phyloP scores from a whole-genome alignment of 2,888 invertebrate genomes.

The Gerris lacustris region DNA sequence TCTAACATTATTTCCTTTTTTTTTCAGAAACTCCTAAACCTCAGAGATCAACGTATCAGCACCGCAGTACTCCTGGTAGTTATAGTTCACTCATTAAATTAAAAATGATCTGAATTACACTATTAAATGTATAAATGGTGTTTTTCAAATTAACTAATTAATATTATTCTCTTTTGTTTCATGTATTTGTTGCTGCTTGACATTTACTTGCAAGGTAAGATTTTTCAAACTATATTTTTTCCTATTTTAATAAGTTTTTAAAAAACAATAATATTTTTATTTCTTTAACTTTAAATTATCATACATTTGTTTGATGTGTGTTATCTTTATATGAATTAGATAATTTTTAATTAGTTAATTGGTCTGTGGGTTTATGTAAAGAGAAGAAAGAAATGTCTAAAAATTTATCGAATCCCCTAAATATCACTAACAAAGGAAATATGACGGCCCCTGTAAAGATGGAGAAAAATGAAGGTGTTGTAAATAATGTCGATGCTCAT shows the following conservation, averaged over 20 bases:
- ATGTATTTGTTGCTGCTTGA: neutral
- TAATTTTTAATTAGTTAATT: too few species aligned
- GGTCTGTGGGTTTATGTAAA: neutral
- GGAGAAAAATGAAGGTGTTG: too few species aligned
- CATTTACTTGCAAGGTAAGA: conserved; percentile 1
- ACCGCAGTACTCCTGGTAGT: neutral
- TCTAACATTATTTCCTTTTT: conserved; percentile 43
- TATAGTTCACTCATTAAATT: neutral
- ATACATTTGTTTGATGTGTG: neutral
- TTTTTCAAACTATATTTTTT: neutral
- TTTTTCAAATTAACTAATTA: neutral
- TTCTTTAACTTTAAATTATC: neutral
- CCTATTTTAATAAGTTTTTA: neutral
- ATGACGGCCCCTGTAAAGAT: too few species aligned
- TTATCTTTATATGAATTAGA: too few species aligned
- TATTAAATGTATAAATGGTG: neutral
- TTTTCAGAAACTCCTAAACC: conserved; percentile 19
- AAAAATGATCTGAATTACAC: neutral
- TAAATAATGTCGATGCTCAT: too few species aligned
- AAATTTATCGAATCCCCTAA: neutral
- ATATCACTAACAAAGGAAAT: too few species aligned
- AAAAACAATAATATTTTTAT: neutral
- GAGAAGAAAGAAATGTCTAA: neutral
- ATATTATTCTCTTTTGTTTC: neutral
- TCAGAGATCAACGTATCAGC: conserved; percentile 10